Evolutionary conservation across 2,797 vertebrate genomes (phyloP), one percentile per base, ranked within the genome.

Genomic region (Mionectes olivaceus): DNA sequence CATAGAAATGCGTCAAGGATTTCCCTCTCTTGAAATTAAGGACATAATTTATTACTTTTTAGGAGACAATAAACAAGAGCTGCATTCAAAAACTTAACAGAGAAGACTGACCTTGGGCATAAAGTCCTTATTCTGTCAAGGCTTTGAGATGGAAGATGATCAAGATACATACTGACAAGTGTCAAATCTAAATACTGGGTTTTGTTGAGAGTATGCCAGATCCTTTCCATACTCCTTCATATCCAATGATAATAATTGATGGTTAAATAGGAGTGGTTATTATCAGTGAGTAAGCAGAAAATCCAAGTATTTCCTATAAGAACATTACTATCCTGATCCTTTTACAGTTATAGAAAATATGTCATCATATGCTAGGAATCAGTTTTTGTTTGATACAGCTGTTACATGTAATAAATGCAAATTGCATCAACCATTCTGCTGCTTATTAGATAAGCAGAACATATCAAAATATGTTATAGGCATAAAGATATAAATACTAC

Each of bases 41-140:
- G 41, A 37, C n/a, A 82, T 9, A n/a, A 56, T 78, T 92, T 86
- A 44, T 49, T 83, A 18, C 27, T 68, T 94, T 95, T 78, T 33
- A 74, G 68, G 53, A 92, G 50, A 49, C 41, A 88, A 64, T 2
- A 27, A 55, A 39, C n/a, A 46, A 32, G 53, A 90, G 7, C 19
- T 47, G 69, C 30, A n/a, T 73, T n/a, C 39, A 75, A 70, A 92
- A 87, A 67, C 16, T 69, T 92, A 49, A 32, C 44, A 76, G 63
- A 71, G 47, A 70, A 67, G 52, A 17, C 18, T 92, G 90, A 96
- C 92, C 87, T 94, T 92, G 91, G 87, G 49, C 71, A 41, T 19
- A 52, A 52, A 95, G 67, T 77, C 91, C 85, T 95, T 96, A 87
- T 81, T 96, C 85, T 93, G 91, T 94, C 83, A 93, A 70, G 75